Evolutionary conservation across 2,113 vertebrate genomes (phyloP), one percentile per base, ranked within the genome.

Genomic region (Vanacampus margaritifer): DNA sequence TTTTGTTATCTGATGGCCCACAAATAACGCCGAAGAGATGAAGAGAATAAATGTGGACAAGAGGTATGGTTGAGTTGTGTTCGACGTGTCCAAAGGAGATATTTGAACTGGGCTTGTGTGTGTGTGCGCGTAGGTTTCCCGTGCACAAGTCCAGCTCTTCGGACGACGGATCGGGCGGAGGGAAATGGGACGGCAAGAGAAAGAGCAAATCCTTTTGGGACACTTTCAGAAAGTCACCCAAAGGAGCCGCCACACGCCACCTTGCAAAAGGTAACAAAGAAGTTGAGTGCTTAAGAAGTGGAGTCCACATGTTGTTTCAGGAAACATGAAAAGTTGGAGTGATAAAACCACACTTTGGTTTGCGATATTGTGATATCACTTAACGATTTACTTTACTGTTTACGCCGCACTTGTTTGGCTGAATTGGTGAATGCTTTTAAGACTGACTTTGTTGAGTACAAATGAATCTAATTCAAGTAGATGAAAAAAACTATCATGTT

Each of bases 161-260:
- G 26, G 97, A 99, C 78, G 97, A 99, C 84, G 89, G 94, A 79
- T 93, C 92, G 69, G 92, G 94, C 85, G 96, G 96, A 97, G 96
- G 95, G 75, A 96, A 93, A 92, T 90, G 87, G 88, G 95, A 98
- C 67, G 93, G 94, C 87, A 97, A 94, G 89, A 96, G 94, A 91
- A 99, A 95, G 89, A 94, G 95, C 77, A 99, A 95, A 87, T 96
- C 94, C 73, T 95, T 99, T 81, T 99, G 96, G 96, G 94, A 95
- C 82, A 95, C 93, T 88, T 97, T 99, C 79, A 92, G 94, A 57
- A 99, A 96, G 90, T 91, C 92, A 19, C 95, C 95, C 86, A 99
- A 94, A 87, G 94, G 93, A 79, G 86, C 26, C 16, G 6, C 90
- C 69, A 84, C 91, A 85, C 94, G 92, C 26, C 94, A 96, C 77